Conservation (phyloP, 2,797 vertebrate species). For the Dipus sagitta region DNA sequence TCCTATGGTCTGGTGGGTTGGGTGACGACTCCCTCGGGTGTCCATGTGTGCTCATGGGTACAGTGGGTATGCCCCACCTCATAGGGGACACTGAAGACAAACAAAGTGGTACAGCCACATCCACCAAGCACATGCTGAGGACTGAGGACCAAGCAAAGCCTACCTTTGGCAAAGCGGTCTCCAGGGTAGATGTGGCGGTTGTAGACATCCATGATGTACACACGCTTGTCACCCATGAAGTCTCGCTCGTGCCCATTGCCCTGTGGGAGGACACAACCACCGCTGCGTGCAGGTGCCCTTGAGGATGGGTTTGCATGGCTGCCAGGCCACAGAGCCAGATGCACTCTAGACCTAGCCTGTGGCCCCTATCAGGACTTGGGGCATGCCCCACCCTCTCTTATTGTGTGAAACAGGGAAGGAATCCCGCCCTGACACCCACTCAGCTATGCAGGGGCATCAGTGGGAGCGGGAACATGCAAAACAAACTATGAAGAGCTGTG, state of each 20-base stretch:
- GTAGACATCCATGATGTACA: constrained; percentile 98
- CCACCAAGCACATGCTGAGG: not conserved
- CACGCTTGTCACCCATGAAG: constrained; percentile 94
- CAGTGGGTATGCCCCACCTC: not conserved
- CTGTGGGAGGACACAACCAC: constrained; percentile 84
- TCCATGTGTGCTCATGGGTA: not conserved
- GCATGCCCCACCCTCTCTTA: not conserved
- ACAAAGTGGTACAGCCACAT: not conserved
- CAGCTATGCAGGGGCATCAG: not conserved
- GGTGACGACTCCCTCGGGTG: not conserved
- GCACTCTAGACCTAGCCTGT: not conserved
- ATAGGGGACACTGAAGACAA: not conserved
- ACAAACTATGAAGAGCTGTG: not conserved
- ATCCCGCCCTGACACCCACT: not conserved
- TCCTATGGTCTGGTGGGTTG: not conserved
- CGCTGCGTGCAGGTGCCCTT: not conserved
- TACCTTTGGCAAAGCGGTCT: constrained; percentile 95
- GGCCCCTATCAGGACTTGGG: not conserved
- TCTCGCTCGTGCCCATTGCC: constrained; percentile 98
- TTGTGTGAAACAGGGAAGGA: not conserved
- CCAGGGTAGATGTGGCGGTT: constrained; percentile 97
- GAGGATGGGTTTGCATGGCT: not conserved
- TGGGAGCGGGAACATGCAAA: not conserved
- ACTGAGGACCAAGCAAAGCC: constrained; percentile 81
- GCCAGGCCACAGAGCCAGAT: not conserved